phyloP scores from a whole-genome alignment of 1,140 invertebrate species.

The Cydia fagiglandana region DNA sequence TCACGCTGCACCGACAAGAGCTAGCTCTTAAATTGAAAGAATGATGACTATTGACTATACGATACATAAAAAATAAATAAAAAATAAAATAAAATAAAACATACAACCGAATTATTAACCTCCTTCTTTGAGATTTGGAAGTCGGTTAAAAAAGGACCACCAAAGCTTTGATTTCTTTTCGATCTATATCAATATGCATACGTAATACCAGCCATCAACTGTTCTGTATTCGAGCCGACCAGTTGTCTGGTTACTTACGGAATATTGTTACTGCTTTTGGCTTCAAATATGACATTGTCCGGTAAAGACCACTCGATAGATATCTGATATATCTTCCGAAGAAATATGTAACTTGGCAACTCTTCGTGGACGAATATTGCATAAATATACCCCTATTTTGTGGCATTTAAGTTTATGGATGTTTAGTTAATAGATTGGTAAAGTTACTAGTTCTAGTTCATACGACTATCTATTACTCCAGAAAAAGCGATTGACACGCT shows the following conservation, averaged over 20 bases:
- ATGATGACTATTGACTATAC: no score
- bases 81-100: no score
- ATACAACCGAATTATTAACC: no score
- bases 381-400: constrained; percentile 22
- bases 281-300: constrained; percentile 49
- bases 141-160: no score
- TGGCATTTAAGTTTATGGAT: neutral
- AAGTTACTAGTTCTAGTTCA: no score
- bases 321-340: constrained; percentile 11
- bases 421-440: neutral
- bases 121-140: no score
- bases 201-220: constrained; percentile 44
- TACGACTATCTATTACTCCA: no score
- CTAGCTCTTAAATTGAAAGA: no score
- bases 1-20: no score
- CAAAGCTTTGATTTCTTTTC: no score
- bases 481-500: no score
- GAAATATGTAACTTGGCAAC: constrained; percentile 24
- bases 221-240: constrained; percentile 58
- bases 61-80: no score
- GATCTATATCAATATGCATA: constrained; percentile 38
- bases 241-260: constrained; percentile 58
- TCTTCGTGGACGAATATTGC: constrained; percentile 2
- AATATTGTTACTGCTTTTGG: constrained; percentile 59
- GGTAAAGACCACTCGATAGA: constrained; percentile 25